These are phyloP conservation scores for Dione vanillae DNA, from an alignment of 2,888 invertebrate species.

Conservation along the genomic window DNA sequence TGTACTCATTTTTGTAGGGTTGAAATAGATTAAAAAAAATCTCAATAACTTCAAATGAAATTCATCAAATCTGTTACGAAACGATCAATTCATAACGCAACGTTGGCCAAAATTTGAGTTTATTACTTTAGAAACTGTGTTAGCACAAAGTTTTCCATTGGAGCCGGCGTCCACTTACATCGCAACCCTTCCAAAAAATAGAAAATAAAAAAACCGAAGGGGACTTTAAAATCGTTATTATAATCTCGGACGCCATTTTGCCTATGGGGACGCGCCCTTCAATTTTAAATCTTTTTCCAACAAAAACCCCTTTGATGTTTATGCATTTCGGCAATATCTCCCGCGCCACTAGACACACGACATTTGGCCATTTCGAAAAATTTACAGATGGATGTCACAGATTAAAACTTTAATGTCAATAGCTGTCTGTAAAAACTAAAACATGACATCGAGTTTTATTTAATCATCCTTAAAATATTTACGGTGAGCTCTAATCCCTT, in stretches of 20 bases:
- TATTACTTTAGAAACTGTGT: slow-evolving; percentile 67
- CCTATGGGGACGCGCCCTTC: slow-evolving; percentile 81
- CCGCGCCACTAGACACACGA: slow-evolving; percentile 70
- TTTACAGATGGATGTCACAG: slow-evolving; percentile 79
- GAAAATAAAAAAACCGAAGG: slow-evolving; percentile 73
- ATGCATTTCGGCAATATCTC: slow-evolving; percentile 81
- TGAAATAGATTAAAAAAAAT: too few species aligned
- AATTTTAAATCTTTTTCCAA: slow-evolving; percentile 80
- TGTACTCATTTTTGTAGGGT: too few species aligned
- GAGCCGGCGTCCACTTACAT: slow-evolving; percentile 75
- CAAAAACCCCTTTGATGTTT: slow-evolving; percentile 83
- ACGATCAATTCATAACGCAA: neutral
- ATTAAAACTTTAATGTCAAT: slow-evolving; percentile 74
- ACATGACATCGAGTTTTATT: slow-evolving; percentile 54
- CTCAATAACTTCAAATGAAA: too few species aligned
- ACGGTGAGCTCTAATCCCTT: neutral
- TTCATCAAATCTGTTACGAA: neutral
- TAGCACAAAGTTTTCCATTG: slow-evolving; percentile 77
- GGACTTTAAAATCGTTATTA: slow-evolving; percentile 84
- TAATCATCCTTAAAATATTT: slow-evolving; percentile 42
- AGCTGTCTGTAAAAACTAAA: slow-evolving; percentile 52
- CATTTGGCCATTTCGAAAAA: slow-evolving; percentile 80
- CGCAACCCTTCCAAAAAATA: slow-evolving; percentile 73
- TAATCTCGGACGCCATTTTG: slow-evolving; percentile 83
- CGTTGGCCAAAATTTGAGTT: slow-evolving; percentile 5